Percentiles rank a stretch among this genome's conserved stretches.
Conservation (phyloP, 2,888 invertebrate genomes). For the Ceramica pisi region DNA sequence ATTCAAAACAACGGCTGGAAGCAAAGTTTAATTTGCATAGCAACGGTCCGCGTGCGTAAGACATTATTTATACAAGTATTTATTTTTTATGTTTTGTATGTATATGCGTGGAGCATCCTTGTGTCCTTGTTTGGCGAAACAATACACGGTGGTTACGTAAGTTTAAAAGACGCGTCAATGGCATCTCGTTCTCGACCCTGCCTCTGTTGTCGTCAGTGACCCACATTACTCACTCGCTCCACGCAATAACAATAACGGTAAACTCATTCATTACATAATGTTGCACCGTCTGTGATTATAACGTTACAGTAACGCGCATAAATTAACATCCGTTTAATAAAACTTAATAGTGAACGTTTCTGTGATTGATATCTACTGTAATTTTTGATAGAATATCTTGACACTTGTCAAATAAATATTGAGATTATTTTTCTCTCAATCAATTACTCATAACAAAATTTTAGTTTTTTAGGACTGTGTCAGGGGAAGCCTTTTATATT, state of each 20-base stretch:
- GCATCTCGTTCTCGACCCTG: slow-evolving; percentile 90
- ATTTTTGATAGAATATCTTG: slow-evolving; percentile 7
- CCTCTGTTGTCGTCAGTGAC: slow-evolving; percentile 88
- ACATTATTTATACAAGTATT: too few relatives aligned
- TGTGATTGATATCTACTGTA: slow-evolving; percentile 24
- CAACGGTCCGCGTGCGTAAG: slow-evolving; percentile 55
- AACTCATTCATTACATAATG: slow-evolving; percentile 82
- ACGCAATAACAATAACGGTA: slow-evolving; percentile 86
- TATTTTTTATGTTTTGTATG: slow-evolving; percentile 62
- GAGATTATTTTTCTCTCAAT: too few relatives aligned
- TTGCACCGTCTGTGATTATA: slow-evolving; percentile 75
- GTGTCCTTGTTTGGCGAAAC: slow-evolving; percentile 81
- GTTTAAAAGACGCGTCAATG: slow-evolving; percentile 85
- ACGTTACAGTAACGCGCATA: slow-evolving; percentile 69
- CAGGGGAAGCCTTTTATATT: too few relatives aligned
- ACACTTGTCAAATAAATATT: neutral
- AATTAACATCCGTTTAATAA: slow-evolving; percentile 63
- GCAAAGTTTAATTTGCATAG: slow-evolving; percentile 54
- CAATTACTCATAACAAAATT: too few relatives aligned
- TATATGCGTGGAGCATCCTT: slow-evolving; percentile 72
- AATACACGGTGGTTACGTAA: slow-evolving; percentile 85
- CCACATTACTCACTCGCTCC: slow-evolving; percentile 86
- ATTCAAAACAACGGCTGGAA: slow-evolving; percentile 36
- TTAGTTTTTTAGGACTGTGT: too few relatives aligned
- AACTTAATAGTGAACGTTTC: slow-evolving; percentile 37